These are phyloP conservation scores for Rhea pennata DNA, from an alignment of 2,113 vertebrate genomes.

Conservation along the genomic window DNA sequence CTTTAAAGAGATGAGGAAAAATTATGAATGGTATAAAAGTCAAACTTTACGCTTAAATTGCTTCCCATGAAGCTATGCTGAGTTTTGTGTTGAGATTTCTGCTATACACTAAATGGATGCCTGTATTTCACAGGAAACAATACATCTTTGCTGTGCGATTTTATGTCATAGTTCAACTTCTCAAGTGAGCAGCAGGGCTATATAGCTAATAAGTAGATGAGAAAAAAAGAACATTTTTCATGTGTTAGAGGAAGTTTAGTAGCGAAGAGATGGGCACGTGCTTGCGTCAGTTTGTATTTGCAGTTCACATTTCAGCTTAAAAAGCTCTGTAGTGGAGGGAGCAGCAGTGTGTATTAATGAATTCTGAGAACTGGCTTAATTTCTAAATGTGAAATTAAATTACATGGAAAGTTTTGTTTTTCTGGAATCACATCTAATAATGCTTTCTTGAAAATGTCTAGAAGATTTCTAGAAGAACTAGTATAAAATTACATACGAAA, in stretches of 20 bases:
- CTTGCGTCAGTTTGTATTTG: not conserved
- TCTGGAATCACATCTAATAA: not conserved
- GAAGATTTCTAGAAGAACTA: not conserved
- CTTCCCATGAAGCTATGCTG: not conserved
- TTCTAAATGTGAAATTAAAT: slow-evolving; percentile 8
- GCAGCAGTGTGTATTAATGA: not conserved
- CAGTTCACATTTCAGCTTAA: not conserved
- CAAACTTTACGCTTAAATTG: not conserved
- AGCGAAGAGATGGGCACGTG: not conserved
- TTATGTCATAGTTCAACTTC: not conserved
- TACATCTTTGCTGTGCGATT: not conserved
- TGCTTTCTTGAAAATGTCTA: not conserved
- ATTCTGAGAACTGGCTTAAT: not conserved
- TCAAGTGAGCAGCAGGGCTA: not conserved
- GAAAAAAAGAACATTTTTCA: not conserved
- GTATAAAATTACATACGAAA: slow-evolving; percentile 6
- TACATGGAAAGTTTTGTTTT: not conserved
- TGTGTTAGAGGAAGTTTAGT: not conserved
- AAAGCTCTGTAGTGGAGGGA: not conserved
- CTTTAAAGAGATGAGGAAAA: not conserved
- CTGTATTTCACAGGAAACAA: not conserved
- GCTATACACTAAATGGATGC: not conserved
- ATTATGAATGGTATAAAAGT: not conserved
- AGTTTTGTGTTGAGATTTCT: not conserved
- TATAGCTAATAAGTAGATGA: not conserved